Conservation (phyloP, 2,113 vertebrate genomes). For the Callipepla californica region DNA sequence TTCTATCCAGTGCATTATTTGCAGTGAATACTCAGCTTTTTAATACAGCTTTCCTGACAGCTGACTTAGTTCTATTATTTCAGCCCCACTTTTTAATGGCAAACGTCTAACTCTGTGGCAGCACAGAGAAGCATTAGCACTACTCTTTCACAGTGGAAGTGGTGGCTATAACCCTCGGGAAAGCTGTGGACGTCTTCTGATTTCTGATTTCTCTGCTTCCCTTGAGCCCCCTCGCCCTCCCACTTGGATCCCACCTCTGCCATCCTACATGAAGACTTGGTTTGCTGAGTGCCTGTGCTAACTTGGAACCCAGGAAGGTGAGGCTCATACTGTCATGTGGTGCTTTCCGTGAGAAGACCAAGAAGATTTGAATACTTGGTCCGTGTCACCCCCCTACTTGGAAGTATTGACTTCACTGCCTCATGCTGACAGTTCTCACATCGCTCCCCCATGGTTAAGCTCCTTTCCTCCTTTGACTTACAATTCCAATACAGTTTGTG, state of each 20-base stretch:
- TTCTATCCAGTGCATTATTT: not conserved
- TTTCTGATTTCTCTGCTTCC: not conserved
- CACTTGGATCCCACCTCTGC: rapidly evolving
- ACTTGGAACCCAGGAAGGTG: not conserved
- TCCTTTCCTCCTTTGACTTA: not conserved
- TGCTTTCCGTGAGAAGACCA: not conserved
- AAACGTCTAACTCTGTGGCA: not conserved
- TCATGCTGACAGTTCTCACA: not conserved
- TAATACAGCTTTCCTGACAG: not conserved
- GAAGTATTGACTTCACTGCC: not conserved
- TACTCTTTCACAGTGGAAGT: not conserved
- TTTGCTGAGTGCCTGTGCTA: rapidly evolving
- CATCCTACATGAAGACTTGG: not conserved
- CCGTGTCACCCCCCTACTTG: not conserved
- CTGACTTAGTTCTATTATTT: not conserved
- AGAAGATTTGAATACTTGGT: not conserved
- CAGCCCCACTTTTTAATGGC: not conserved
- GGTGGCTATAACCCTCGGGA: not conserved
- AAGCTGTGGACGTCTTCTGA: not conserved
- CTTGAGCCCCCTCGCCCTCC: not conserved
- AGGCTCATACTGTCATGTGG: not conserved
- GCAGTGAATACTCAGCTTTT: not conserved
- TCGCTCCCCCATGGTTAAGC: not conserved
- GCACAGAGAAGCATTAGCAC: rapidly evolving
- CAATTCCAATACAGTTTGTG: not conserved